Conservation (phyloP, 2,888 invertebrate species). For the Iselma pallidipennis region DNA sequence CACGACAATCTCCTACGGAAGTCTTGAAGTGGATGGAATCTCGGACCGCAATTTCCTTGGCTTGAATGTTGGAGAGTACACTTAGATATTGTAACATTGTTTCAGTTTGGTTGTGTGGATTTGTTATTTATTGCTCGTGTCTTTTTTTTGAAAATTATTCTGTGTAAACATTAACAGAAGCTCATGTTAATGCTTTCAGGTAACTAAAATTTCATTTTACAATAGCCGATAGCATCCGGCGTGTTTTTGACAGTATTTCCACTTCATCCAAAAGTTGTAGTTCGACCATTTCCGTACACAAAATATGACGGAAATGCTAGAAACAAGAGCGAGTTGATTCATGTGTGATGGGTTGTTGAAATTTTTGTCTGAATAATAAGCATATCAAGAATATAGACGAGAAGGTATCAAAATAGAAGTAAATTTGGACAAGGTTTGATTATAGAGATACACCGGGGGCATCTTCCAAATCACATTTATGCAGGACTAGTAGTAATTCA, state of each 20-base stretch:
- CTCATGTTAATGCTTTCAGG: background rate
- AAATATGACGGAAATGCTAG: background rate
- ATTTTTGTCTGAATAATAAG: background rate
- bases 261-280: slow-evolving; percentile 2
- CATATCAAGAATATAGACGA: background rate
- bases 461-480: background rate
- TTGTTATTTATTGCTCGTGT: background rate
- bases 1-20: background rate
- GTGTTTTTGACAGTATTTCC: slow-evolving; percentile 5
- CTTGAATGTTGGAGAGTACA: background rate
- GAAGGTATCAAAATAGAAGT: background rate
- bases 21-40: background rate
- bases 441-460: background rate
- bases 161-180: background rate
- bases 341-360: slow-evolving; percentile 5
- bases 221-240: background rate
- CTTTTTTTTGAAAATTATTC: background rate
- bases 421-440: background rate
- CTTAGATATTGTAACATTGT: background rate
- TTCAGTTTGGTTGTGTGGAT: background rate
- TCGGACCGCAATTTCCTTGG: background rate
- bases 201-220: background rate
- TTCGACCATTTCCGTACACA: background rate
- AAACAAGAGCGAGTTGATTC: background rate
- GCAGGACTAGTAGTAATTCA: background rate